Evolutionary conservation across 2,797 vertebrate species (phyloP).

Genomic region (Pangasius macronema): DNA sequence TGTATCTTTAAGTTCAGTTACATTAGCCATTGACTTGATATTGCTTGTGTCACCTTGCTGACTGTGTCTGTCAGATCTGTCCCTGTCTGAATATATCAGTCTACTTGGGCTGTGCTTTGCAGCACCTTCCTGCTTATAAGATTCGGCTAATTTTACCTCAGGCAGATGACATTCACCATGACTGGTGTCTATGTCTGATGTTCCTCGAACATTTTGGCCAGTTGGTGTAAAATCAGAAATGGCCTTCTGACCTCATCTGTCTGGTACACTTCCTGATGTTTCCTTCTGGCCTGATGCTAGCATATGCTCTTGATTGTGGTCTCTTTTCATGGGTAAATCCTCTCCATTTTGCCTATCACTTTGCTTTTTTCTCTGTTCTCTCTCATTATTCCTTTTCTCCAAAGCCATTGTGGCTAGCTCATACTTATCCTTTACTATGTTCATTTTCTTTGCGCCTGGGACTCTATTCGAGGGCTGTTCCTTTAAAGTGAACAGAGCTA

Average conservation of each 20-base stretch:
- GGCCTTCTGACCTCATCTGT: conserved; percentile 62
- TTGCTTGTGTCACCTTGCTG: conserved; percentile 31
- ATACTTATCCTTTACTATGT: conserved; percentile 66
- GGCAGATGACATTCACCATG: conserved; percentile 53
- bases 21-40: conserved; percentile 4
- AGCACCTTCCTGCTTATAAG: conserved; percentile 49
- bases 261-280: conserved; percentile 10
- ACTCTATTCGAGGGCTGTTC: conserved; percentile 61
- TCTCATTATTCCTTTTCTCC: conserved; percentile 70
- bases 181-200: conserved; percentile 65
- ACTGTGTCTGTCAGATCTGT: conserved; percentile 22
- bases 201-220: conserved; percentile 64
- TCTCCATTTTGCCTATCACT: conserved; percentile 24
- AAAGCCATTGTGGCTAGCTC: conserved; percentile 75
- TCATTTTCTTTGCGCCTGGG: conserved; percentile 57
- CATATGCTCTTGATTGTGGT: conserved; percentile 44
- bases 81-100: conserved; percentile 46
- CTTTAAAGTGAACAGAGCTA: conserved; percentile 65
- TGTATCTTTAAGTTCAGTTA: conserved; percentile 15
- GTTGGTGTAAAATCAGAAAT: conserved; percentile 51
- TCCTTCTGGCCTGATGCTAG: conserved; percentile 53
- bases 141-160: conserved; percentile 49
- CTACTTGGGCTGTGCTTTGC: conserved; percentile 48
- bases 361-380: conserved; percentile 61
- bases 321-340: conserved; percentile 26